A percentile compares a stretch with the other conserved stretches of the same genome.
phyloP scores from a whole-genome alignment of 2,797 vertebrate genomes.

The Cynopterus sphinx region DNA sequence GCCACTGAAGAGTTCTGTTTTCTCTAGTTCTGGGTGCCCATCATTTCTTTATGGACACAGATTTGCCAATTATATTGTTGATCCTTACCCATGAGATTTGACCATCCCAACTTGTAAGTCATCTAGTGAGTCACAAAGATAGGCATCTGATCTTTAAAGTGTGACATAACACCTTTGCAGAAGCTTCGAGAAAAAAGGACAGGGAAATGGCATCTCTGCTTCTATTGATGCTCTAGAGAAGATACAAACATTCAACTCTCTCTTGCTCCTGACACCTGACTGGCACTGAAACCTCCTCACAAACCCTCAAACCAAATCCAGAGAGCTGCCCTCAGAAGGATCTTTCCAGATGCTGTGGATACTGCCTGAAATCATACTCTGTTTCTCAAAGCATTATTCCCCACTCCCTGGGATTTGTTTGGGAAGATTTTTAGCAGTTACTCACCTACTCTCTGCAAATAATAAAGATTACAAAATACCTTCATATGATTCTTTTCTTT shows the following conservation, averaged over 20 bases:
- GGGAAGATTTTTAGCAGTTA: slow-evolving; percentile 41
- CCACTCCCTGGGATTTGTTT: background rate
- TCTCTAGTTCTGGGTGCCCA: background rate
- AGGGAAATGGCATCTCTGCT: background rate
- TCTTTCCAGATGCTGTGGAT: background rate
- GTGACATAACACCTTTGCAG: background rate
- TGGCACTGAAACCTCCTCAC: background rate
- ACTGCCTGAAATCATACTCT: background rate
- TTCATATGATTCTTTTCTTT: slow-evolving; percentile 2
- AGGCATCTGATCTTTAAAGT: background rate
- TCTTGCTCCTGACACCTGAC: background rate
- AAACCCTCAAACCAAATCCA: background rate
- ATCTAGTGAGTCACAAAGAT: background rate
- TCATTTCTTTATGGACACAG: background rate
- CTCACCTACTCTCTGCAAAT: background rate
- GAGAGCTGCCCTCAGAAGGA: background rate
- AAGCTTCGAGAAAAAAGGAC: background rate
- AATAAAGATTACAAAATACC: slow-evolving; percentile 20
- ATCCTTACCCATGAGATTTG: background rate
- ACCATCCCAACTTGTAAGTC: background rate
- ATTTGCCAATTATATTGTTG: background rate
- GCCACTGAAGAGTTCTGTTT: background rate
- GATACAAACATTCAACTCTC: background rate
- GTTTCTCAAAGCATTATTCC: background rate
- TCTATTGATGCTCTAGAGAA: background rate